phyloP scores from a whole-genome alignment of 2,888 invertebrate species.

The Cheilosia urbana region DNA sequence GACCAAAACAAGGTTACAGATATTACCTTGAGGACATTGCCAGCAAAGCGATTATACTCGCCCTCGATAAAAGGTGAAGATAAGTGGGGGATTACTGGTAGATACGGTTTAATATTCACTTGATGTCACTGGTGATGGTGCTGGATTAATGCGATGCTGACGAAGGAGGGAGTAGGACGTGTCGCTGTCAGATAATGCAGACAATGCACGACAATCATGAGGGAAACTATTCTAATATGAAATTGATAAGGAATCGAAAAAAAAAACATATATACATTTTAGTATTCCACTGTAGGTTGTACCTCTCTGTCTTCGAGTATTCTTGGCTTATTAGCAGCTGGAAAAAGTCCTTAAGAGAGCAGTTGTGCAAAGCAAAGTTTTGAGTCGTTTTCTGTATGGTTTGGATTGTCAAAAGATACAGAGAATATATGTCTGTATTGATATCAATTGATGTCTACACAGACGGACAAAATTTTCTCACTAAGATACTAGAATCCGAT shows the following conservation, averaged over 20 bases:
- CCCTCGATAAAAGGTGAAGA: background rate
- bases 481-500: no score
- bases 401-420: no score
- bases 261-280: no score
- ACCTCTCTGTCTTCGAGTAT: no score
- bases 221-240: slow-evolving; percentile 6
- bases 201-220: slow-evolving; percentile 5
- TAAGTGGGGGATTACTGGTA: slow-evolving; percentile 9
- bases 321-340: no score
- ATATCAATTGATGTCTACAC: no score
- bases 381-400: no score
- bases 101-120: slow-evolving; percentile 19
- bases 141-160: slow-evolving; percentile 16
- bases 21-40: slow-evolving; percentile 31
- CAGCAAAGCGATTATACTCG: slow-evolving; percentile 14
- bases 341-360: no score
- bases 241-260: background rate
- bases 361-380: no score
- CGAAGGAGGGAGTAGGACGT: slow-evolving; percentile 5
- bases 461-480: no score
- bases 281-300: no score
- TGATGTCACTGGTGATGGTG: slow-evolving; percentile 11
- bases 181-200: slow-evolving; percentile 6
- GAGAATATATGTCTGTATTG: no score
- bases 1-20: slow-evolving; percentile 5